Evolutionary conservation across 2,888 invertebrate species (phyloP).

Genomic region (Nasonia oneida): DNA sequence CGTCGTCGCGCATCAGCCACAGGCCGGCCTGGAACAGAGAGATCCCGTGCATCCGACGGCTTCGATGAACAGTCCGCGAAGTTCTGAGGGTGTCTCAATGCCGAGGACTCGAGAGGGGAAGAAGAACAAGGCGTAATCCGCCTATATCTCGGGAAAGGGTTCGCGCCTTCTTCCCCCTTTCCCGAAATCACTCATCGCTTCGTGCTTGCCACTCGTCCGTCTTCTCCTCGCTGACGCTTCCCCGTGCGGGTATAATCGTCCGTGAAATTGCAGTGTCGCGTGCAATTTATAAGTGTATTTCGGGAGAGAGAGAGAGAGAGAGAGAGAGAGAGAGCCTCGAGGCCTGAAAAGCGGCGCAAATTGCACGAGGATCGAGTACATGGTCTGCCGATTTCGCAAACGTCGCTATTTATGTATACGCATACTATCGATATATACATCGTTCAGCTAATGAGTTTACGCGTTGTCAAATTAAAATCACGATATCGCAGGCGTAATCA

Average conservation of each 20-base stretch:
- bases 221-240: not conserved
- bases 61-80: conserved; percentile 40
- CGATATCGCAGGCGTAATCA: too few species aligned
- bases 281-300: not conserved
- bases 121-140: conserved; percentile 52
- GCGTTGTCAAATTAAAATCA: too few species aligned
- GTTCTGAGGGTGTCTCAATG: not conserved
- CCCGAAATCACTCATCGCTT: conserved; percentile 16
- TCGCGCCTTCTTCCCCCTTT: conserved; percentile 7
- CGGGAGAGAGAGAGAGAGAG: too few species aligned
- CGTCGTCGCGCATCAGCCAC: not conserved
- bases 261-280: conserved; percentile 25
- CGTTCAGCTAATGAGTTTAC: too few species aligned
- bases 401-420: not conserved
- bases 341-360: too few species aligned
- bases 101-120: not conserved
- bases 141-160: conserved; percentile 33
- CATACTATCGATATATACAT: too few species aligned
- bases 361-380: too few species aligned
- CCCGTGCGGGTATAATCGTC: conserved; percentile 22
- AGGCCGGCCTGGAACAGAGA: not conserved
- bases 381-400: not conserved
- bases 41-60: not conserved
- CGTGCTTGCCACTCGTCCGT: not conserved
- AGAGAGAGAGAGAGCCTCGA: too few species aligned